Evolutionary conservation across 2,888 invertebrate genomes (phyloP).

Genomic region (Ennomos fuscantarius): DNA sequence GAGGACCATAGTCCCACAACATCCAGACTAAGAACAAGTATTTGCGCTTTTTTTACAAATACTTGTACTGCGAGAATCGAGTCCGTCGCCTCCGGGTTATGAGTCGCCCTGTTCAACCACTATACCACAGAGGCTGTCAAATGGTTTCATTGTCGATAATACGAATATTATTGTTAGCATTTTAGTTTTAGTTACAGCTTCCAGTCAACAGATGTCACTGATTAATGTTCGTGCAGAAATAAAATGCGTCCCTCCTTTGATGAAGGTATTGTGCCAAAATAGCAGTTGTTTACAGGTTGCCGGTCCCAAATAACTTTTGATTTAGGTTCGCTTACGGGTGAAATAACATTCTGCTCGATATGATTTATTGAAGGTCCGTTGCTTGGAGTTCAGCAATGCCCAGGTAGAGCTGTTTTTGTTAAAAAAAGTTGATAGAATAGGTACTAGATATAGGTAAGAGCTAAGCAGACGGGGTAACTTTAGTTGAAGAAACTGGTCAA

Average conservation of each 20-base stretch:
- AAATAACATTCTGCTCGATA: constrained; percentile 4
- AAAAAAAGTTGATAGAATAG: too few relatives aligned
- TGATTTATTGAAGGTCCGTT: constrained; percentile 22
- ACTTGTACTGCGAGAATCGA: too few relatives aligned
- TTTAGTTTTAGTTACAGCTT: not conserved
- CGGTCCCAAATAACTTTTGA: constrained; percentile 26
- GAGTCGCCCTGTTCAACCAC: too few relatives aligned
- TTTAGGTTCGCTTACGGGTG: constrained; percentile 17
- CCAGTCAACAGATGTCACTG: constrained; percentile 17
- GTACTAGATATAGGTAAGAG: too few relatives aligned
- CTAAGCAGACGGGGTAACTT: too few relatives aligned
- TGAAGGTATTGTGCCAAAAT: constrained; percentile 20
- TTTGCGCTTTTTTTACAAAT: too few relatives aligned
- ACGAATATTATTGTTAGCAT: not conserved
- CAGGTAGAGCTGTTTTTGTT: not conserved
- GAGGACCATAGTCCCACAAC: too few relatives aligned
- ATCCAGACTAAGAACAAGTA: too few relatives aligned
- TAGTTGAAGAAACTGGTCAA: too few relatives aligned
- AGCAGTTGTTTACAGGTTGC: constrained; percentile 19
- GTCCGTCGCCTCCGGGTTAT: too few relatives aligned
- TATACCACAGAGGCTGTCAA: too few relatives aligned
- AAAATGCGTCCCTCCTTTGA: constrained; percentile 11
- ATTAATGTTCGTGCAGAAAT: constrained; percentile 19
- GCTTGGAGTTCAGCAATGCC: not conserved
- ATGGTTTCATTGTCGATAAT: not conserved